These are phyloP conservation scores for Seira ritae DNA, from an alignment of 2,888 invertebrate species.

Conservation along the genomic window DNA sequence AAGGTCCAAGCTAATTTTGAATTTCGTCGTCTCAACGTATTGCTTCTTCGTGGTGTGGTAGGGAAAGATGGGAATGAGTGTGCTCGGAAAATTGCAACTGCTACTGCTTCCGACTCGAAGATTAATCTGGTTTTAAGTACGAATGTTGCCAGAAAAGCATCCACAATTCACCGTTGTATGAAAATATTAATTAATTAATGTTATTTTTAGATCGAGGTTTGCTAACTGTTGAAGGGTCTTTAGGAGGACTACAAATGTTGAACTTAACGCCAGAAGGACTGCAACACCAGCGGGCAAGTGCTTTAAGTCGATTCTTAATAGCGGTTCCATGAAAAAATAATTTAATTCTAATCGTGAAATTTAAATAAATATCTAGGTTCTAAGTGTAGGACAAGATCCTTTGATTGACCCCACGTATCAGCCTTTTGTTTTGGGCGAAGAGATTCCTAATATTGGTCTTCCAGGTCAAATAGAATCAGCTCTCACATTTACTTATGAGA, in stretches of 20 bases:
- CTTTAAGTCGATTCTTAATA: too few relatives aligned
- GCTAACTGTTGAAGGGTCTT: slow-evolving; percentile 85
- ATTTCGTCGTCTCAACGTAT: slow-evolving; percentile 92
- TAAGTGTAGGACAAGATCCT: slow-evolving; percentile 89
- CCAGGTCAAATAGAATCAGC: slow-evolving; percentile 59
- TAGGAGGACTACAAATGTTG: slow-evolving; percentile 91
- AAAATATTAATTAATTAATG: neutral
- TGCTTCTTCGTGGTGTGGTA: slow-evolving; percentile 87
- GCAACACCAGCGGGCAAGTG: slow-evolving; percentile 84
- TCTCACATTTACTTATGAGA: slow-evolving; percentile 67
- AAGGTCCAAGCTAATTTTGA: slow-evolving; percentile 92
- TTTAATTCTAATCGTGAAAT: neutral
- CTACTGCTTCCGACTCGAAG: slow-evolving; percentile 90
- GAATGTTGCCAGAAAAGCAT: slow-evolving; percentile 59
- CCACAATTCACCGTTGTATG: neutral
- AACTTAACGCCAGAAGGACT: slow-evolving; percentile 91
- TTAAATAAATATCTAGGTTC: slow-evolving; percentile 77
- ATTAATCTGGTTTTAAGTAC: slow-evolving; percentile 78
- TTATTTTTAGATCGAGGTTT: slow-evolving; percentile 78
- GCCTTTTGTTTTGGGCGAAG: slow-evolving; percentile 56
- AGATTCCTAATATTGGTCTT: neutral
- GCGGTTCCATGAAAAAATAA: neutral
- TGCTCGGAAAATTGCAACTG: slow-evolving; percentile 94
- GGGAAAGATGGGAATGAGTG: slow-evolving; percentile 82
- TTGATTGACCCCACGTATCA: slow-evolving; percentile 76